A percentile compares a stretch with the other conserved stretches of the same genome.
phyloP scores from a whole-genome alignment of 2,113 vertebrate species.

The Pongo pygmaeus region DNA sequence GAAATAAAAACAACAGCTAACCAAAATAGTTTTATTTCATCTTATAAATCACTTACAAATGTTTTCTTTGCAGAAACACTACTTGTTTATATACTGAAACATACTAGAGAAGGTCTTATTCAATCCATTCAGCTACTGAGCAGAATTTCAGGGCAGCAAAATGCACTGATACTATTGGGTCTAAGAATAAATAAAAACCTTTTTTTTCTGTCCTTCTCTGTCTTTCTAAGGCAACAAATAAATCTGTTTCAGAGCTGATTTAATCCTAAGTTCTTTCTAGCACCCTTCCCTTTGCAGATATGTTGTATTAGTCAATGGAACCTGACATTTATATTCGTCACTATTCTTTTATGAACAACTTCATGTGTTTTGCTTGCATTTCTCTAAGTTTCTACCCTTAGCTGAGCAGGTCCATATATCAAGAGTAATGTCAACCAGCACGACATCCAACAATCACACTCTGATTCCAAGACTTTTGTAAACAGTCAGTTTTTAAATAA shows the following conservation, averaged over 20 bases:
- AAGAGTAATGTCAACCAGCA: fast-evolving
- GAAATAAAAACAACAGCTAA: not conserved
- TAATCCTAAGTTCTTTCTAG: too few relatives aligned
- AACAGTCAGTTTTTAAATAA: not conserved
- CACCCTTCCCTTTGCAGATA: not conserved
- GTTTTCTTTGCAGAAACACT: not conserved
- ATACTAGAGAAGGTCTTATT: fast-evolving
- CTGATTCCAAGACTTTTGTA: not conserved
- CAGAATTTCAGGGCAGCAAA: not conserved
- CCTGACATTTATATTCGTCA: fast-evolving
- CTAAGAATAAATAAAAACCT: not conserved
- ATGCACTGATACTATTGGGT: not conserved
- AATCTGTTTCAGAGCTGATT: not conserved
- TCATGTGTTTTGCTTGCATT: fast-evolving
- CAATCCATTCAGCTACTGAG: too few relatives aligned
- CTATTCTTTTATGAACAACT: fast-evolving
- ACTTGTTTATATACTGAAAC: not conserved
- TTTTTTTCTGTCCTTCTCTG: not conserved
- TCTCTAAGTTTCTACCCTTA: fast-evolving
- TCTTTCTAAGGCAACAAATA: not conserved
- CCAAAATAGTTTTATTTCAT: not conserved
- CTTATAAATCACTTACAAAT: not conserved
- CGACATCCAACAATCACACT: fast-evolving
- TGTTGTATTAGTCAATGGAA: fast-evolving
- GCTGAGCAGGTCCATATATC: not conserved